Evolutionary conservation across 2,888 invertebrate genomes (phyloP), one percentile per base, ranked within the genome.

Genomic region (Pantelozetes paolii): DNA sequence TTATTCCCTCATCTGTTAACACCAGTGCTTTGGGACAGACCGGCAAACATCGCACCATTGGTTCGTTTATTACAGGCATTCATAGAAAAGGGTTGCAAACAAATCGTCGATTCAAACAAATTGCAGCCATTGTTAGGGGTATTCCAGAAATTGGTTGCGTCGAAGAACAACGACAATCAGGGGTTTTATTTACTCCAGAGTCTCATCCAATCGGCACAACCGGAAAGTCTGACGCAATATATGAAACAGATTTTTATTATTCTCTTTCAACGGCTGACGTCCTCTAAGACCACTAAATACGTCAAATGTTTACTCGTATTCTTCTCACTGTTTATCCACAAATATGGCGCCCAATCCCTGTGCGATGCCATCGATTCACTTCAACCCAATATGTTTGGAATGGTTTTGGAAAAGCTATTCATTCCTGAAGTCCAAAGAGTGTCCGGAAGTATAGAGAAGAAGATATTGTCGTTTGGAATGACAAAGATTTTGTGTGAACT

Each of bases 71-170:
- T 99, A 59, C 90, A 90, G 81, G 92, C 94, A 8, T 96, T 89
- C 83, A 87, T 95, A 1, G 87, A 87, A 71, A 88, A 88, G 79
- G 90, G 89, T 62, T 84, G 88, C 0, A 83, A 86, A 23, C 88
- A 89, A 81, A 89, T 92, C 71, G 85, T 88, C 18, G 85, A 85
- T 9, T 82, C 88, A 74, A 88, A 88, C 62, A 90, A 91, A 82
- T 83, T 92, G 84, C 90, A 80, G 78, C 84, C 83, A 15, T 77
- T 96, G 79, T 84, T 99, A 62, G 98, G 97, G 1, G 91, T 97
- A 11, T 98, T 96, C 83, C 97, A 98, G 82, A 96, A 98, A 83
- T 85, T 99, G 80, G 91, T 98, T 77, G 92, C 95, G 0, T 96
- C 96, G 0, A 96, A 94, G 84, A 86, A 89, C 0, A 92, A 97